These are phyloP conservation scores for Coluber constrictor DNA, from an alignment of 2,797 vertebrate species.

Conservation along the genomic window DNA sequence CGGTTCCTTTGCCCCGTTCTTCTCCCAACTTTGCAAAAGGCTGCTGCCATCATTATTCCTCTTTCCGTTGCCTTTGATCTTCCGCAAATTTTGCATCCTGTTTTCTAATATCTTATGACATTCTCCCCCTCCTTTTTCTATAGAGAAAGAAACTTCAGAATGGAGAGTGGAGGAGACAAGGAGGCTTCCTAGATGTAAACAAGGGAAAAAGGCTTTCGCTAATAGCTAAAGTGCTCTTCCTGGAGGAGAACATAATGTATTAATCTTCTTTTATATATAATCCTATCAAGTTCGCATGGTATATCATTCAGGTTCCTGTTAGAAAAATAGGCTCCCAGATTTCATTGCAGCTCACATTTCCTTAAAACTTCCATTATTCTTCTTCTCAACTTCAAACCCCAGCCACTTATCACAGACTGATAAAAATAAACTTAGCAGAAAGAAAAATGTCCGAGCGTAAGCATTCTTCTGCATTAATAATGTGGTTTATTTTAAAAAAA, in stretches of 20 bases:
- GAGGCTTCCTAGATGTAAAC: neutral
- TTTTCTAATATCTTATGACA: neutral
- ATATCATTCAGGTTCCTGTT: neutral
- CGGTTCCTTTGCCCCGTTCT: neutral
- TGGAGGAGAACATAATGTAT: neutral
- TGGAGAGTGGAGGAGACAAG: neutral
- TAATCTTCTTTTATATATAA: neutral
- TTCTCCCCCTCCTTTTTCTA: neutral
- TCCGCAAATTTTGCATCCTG: neutral
- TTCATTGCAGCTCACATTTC: conserved; percentile 5
- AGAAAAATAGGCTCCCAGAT: neutral
- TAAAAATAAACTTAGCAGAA: neutral
- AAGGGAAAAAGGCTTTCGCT: neutral
- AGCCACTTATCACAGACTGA: neutral
- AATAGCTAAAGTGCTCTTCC: conserved; percentile 6
- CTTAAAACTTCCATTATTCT: neutral
- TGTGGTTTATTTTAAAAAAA: neutral
- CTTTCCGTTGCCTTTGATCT: neutral
- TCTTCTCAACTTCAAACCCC: neutral
- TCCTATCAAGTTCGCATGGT: conserved; percentile 1
- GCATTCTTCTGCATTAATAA: neutral
- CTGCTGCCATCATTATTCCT: neutral
- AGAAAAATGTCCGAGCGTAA: neutral
- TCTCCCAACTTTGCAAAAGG: neutral
- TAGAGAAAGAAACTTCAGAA: neutral